Base-by-base conservation (phyloP, 2,888 invertebrate species). In the Itoplectis maculator region DNA sequence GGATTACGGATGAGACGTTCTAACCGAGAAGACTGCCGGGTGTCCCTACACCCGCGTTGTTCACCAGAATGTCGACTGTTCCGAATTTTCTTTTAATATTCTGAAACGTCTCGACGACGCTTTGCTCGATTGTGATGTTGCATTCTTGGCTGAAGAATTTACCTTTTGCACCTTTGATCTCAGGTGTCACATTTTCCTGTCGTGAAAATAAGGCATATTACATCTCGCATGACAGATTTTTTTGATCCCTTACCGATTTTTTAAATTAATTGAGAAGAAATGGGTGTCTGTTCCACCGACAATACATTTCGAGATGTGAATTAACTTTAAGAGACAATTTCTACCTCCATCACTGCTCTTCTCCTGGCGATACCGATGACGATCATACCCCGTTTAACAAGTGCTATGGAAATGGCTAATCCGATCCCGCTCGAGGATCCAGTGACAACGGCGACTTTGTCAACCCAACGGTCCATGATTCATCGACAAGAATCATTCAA, bases 381-480 rank as follows among this genome's bases (percentile, higher is more conserved):
- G 56, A 92, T 93, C 90, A 94, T 91, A 0, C 95, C 95, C 8
- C 93, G 90, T 72, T 93, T 91, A 0, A 93, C 91, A 47, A 95
- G 90, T 74, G 93, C 92, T 84, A 91, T 88, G 0, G 92, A 92
- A 11, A 94, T 93, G 5, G 93, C 93, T 0, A 93, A 93, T 23
- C 95, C 95, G 66, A 95, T 95, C 1, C 95, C 95, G 0, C 94
- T 93, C 87, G 95, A 95, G 9, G 95, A 95, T 1, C 95, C 95
- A 0, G 95, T 95, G 42, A 96, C 95, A 23, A 95, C 94, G 0
- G 95, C 95, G 0, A 95, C 94, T 88, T 94, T 94, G 86, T 94
- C 95, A 5, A 88, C 86, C 95, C 95, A 95, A 59, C 95, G 94
- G 49, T 95, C 94, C 94, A 94, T 94, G 42, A 63, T 86, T 51